Evolutionary conservation across 2,888 invertebrate genomes (phyloP).

Genomic region (Ernsta delagoae): DNA sequence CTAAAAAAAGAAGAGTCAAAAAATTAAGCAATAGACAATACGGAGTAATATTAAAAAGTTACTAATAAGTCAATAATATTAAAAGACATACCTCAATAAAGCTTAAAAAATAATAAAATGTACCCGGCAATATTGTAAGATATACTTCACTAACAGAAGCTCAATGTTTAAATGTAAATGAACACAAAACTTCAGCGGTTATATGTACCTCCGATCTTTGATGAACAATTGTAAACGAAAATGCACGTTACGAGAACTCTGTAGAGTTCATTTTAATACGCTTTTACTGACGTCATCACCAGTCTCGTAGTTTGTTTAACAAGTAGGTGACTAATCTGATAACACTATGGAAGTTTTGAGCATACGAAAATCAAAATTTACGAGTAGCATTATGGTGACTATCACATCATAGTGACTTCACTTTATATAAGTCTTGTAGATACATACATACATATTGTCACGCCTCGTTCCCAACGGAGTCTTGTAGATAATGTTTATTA

Average conservation of each 20-base stretch:
- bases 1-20: background rate
- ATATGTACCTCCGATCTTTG: constrained; percentile 15
- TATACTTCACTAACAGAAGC: constrained; percentile 7
- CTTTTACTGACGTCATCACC: constrained; percentile 18
- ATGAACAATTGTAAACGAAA: constrained; percentile 3
- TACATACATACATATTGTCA: too few species aligned
- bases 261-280: constrained; percentile 20
- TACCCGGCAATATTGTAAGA: background rate
- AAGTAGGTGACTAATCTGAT: constrained; percentile 32
- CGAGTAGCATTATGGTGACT: background rate
- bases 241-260: constrained; percentile 8
- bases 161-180: constrained; percentile 22
- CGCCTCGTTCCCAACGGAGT: too few species aligned
- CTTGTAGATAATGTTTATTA: too few species aligned
- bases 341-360: constrained; percentile 31
- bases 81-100: constrained; percentile 11
- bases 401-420: too few species aligned
- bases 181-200: constrained; percentile 20
- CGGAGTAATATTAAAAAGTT: background rate
- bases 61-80: too few species aligned
- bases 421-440: too few species aligned
- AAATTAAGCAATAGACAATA: background rate
- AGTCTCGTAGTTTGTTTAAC: background rate
- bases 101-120: constrained; percentile 1
- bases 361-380: constrained; percentile 35